Evolutionary conservation across 1,140 invertebrate genomes (phyloP).

Genomic region (Pseudomyrmex dendroicus): DNA sequence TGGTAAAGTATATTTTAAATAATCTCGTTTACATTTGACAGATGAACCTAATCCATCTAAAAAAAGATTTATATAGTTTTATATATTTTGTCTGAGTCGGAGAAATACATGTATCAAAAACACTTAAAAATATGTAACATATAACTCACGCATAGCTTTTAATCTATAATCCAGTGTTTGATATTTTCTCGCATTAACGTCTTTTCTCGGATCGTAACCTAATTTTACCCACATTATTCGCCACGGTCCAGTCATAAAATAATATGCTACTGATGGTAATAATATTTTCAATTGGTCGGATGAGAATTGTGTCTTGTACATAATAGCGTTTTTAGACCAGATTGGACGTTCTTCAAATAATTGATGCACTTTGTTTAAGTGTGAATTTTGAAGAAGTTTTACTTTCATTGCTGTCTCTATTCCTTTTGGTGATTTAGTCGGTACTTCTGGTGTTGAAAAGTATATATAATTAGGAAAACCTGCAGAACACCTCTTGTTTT

Average conservation of each 20-base stretch:
- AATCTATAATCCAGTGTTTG: conserved; percentile 95
- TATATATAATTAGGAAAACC: conserved; percentile 86
- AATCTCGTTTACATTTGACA: conserved; percentile 86
- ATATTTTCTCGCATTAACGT: conserved; percentile 91
- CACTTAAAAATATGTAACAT: neutral
- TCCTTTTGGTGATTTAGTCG: conserved; percentile 84
- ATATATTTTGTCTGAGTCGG: too few relatives aligned
- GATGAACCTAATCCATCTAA: conserved; percentile 86
- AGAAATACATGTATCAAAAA: neutral
- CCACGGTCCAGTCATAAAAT: conserved; percentile 95
- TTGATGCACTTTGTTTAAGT: conserved; percentile 85
- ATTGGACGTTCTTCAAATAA: conserved; percentile 92
- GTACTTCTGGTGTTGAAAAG: conserved; percentile 86
- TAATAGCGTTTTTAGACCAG: conserved; percentile 92
- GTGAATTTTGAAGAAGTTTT: conserved; percentile 84
- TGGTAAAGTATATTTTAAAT: conserved; percentile 85
- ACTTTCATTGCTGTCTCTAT: conserved; percentile 84
- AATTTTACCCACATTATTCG: conserved; percentile 93
- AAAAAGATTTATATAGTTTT: conserved; percentile 28
- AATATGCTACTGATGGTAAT: conserved; percentile 93
- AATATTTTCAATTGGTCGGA: conserved; percentile 90
- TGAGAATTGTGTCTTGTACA: conserved; percentile 88
- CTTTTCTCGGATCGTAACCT: conserved; percentile 94
- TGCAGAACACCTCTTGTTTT: conserved; percentile 85
- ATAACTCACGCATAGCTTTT: conserved; percentile 87